A percentile compares a stretch with the other conserved stretches of the same genome.
phyloP scores from a whole-genome alignment of 2,113 vertebrate species.

The Aphelocoma coerulescens region DNA sequence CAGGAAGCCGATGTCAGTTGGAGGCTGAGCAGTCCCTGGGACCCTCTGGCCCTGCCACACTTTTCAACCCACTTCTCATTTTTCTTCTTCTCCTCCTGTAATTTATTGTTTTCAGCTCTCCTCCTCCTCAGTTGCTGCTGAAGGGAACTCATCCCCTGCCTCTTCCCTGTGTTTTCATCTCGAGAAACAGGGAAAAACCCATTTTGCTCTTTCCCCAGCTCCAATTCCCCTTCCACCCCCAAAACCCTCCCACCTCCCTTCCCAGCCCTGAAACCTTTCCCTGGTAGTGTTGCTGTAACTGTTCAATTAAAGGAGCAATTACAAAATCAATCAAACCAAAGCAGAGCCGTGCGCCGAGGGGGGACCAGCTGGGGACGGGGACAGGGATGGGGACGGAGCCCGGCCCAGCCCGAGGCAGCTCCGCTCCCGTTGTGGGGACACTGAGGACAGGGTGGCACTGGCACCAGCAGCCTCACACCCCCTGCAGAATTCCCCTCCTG shows the following conservation, averaged over 20 bases:
- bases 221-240: constrained; percentile 55
- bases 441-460: neutral
- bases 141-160: neutral
- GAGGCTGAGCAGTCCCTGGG: constrained; percentile 35
- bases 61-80: constrained; percentile 51
- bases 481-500: neutral
- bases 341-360: neutral
- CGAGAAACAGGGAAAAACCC: neutral
- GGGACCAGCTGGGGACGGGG: neutral
- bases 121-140: constrained; percentile 1
- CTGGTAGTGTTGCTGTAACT: constrained; percentile 51
- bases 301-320: constrained; percentile 63
- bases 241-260: neutral
- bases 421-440: neutral
- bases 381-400: neutral
- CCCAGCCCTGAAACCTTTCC: constrained; percentile 52
- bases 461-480: rapidly evolving
- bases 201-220: constrained; percentile 39
- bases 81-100: neutral
- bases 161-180: neutral
- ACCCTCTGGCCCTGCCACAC: constrained; percentile 33
- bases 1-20: neutral
- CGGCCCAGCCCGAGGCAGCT: constrained; percentile 27
- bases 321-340: constrained; percentile 52
- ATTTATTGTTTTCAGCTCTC: neutral